Evolutionary conservation across 1,140 invertebrate species (phyloP).

Genomic region (Lepidurus packardi): DNA sequence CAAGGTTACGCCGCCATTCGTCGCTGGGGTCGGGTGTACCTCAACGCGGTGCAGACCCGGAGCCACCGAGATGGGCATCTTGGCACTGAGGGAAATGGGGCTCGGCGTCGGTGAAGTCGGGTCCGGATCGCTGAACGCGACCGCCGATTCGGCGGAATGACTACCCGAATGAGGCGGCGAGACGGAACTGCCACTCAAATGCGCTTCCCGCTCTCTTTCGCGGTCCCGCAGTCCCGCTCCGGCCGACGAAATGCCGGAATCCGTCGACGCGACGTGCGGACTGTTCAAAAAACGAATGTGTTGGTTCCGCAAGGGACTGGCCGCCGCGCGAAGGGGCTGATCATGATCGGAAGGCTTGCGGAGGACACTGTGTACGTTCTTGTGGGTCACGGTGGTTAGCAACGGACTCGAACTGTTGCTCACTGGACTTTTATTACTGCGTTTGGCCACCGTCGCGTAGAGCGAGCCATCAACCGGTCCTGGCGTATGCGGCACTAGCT

Average conservation of each 20-base stretch:
- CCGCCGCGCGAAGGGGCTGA: slow-evolving; percentile 33
- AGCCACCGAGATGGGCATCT: slow-evolving; percentile 30
- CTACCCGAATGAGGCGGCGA: slow-evolving; percentile 34
- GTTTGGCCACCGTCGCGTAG: slow-evolving; percentile 71
- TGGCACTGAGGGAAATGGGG: neutral
- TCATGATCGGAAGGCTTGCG: slow-evolving; percentile 35
- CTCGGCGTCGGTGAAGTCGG: slow-evolving; percentile 13
- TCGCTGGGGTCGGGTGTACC: slow-evolving; percentile 33
- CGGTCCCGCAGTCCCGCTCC: slow-evolving; percentile 31
- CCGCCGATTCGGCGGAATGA: slow-evolving; percentile 32
- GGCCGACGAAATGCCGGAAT: slow-evolving; percentile 72
- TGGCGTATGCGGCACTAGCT: slow-evolving; percentile 53
- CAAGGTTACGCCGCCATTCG: slow-evolving; percentile 35
- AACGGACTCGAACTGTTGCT: neutral
- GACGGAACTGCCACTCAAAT: slow-evolving; percentile 35
- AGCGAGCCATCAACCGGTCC: slow-evolving; percentile 81
- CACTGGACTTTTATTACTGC: slow-evolving; percentile 32
- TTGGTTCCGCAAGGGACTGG: slow-evolving; percentile 34
- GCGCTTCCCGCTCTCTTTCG: slow-evolving; percentile 33
- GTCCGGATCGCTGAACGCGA: slow-evolving; percentile 29
- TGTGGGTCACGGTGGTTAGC: neutral
- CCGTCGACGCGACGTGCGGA: slow-evolving; percentile 72
- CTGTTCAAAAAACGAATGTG: slow-evolving; percentile 43
- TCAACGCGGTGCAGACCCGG: slow-evolving; percentile 27
- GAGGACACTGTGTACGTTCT: slow-evolving; percentile 7